phyloP scores from a whole-genome alignment of 2,888 invertebrate genomes.

The Macropis europaea region DNA sequence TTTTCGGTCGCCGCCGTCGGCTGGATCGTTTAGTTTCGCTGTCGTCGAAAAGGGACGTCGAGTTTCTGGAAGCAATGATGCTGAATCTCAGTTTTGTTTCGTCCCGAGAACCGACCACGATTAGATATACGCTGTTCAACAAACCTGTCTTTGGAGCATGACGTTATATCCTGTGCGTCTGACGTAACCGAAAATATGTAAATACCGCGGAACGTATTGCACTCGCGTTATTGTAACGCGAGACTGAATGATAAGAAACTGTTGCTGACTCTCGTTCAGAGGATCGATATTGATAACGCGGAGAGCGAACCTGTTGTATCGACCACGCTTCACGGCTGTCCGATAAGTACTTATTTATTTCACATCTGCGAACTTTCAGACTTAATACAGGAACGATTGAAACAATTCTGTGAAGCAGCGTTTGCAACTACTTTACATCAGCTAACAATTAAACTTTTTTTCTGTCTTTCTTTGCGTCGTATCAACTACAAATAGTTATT shows the following conservation, averaged over 20 bases:
- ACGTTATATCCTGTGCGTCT: constrained; percentile 26
- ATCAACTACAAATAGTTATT: too few relatives aligned
- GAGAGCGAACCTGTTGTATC: background rate
- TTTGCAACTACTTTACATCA: too few relatives aligned
- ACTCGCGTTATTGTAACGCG: constrained; percentile 34
- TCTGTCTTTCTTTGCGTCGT: too few relatives aligned
- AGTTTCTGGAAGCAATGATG: background rate
- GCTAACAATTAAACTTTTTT: too few relatives aligned
- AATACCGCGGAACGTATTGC: constrained; percentile 31
- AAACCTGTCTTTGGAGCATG: constrained; percentile 18
- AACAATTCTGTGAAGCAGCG: too few relatives aligned
- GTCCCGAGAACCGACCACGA: background rate
- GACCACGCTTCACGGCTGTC: too few relatives aligned
- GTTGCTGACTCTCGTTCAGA: constrained; percentile 5
- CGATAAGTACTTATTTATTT: too few relatives aligned
- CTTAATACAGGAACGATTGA: too few relatives aligned
- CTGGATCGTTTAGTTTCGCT: constrained; percentile 4
- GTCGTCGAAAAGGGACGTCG: background rate
- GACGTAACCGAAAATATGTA: constrained; percentile 24
- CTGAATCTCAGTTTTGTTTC: constrained; percentile 1
- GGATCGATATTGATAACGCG: constrained; percentile 21
- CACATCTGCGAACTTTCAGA: too few relatives aligned
- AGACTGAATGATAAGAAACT: constrained; percentile 35
- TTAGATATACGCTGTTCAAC: background rate
- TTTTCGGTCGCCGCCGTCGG: background rate